Conservation (phyloP, 2,113 vertebrate species). For the Axis porcinus region DNA sequence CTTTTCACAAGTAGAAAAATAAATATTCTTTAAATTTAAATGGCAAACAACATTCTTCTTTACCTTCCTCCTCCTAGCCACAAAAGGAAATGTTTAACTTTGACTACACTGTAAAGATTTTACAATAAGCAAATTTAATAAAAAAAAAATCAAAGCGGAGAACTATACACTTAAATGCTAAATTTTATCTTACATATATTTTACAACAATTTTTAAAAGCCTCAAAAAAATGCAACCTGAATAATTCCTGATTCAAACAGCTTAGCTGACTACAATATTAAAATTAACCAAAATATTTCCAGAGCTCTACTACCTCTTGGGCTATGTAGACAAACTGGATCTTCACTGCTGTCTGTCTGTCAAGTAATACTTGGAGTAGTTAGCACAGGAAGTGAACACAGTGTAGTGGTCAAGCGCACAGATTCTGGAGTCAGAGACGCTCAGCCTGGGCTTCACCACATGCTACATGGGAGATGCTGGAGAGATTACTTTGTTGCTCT, state of each 20-base stretch:
- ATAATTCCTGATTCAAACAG: background rate
- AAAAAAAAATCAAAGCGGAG: background rate
- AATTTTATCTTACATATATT: background rate
- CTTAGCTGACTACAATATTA: background rate
- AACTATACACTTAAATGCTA: background rate
- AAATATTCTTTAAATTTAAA: background rate
- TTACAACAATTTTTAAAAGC: background rate
- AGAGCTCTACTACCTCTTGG: background rate
- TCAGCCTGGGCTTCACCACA: background rate
- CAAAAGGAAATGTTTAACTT: slow-evolving; percentile 2
- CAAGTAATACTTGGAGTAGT: background rate
- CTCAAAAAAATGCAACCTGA: background rate
- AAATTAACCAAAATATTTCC: background rate
- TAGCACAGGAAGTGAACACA: background rate
- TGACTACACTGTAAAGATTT: background rate
- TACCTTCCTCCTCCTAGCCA: background rate
- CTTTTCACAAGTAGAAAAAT: slow-evolving; percentile 17
- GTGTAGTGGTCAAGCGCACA: background rate
- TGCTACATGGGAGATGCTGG: background rate
- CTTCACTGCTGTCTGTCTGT: too few relatives aligned
- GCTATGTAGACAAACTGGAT: background rate
- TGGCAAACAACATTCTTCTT: background rate
- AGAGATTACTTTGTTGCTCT: background rate
- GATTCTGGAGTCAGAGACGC: background rate
- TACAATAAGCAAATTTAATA: background rate